Evolutionary conservation across 2,113 vertebrate genomes (phyloP).

Genomic region (human): DNA sequence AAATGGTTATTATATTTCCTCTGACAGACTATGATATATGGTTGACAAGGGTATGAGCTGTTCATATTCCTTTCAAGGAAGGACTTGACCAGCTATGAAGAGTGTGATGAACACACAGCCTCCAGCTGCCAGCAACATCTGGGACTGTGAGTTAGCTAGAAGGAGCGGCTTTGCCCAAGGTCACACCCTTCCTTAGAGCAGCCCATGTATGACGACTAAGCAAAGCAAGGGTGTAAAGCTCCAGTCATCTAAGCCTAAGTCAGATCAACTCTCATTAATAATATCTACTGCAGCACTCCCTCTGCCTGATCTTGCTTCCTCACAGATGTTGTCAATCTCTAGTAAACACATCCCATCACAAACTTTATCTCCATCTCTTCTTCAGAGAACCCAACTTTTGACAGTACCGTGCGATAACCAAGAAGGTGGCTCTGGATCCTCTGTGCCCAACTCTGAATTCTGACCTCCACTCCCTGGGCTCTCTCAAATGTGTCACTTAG

Average conservation of each 20-base stretch:
- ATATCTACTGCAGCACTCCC: not conserved
- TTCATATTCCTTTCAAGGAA: not conserved
- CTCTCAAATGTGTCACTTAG: not conserved
- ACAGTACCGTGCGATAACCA: not conserved
- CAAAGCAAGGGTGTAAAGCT: not conserved
- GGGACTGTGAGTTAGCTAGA: not conserved
- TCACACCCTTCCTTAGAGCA: not conserved
- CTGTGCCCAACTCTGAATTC: not conserved
- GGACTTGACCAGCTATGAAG: not conserved
- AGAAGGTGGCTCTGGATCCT: not conserved
- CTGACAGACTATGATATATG: not conserved
- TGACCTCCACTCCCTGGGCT: not conserved
- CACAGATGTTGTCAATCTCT: not conserved
- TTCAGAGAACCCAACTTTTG: not conserved
- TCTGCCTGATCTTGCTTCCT: not conserved
- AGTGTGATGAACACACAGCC: not conserved
- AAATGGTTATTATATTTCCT: constrained; percentile 13
- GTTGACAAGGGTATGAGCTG: not conserved
- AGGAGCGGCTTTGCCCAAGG: not conserved
- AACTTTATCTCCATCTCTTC: not conserved
- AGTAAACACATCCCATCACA: not conserved
- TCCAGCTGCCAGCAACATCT: not conserved
- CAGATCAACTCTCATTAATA: not conserved
- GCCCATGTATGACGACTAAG: not conserved
- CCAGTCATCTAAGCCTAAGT: not conserved